Evolutionary conservation across 2,113 vertebrate species (phyloP), one percentile per base, ranked within the genome.

Genomic region (Sarotherodon lohbergeri): DNA sequence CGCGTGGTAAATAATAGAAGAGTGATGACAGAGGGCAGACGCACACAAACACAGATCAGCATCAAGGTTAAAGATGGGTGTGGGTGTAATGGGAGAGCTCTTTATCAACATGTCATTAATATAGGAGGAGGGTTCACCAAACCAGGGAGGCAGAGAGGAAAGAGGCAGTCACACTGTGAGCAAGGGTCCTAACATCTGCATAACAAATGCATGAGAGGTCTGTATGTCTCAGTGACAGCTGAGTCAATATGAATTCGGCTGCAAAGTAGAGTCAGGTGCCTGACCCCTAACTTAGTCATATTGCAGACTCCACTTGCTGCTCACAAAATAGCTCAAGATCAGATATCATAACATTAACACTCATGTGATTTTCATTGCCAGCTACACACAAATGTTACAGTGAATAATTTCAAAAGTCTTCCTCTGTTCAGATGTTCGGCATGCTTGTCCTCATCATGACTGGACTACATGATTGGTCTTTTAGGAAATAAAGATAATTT

Each of bases 1-100:
- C 86, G 85, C 24, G 85, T 80, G 81, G 89, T 96, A 95, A 96
- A 97, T 97, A 96, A 96, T 96, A 95, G 93, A 96, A 82, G 86
- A 95, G 94, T 82, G 82, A 87, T 86, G 91, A 93, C 95, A 91
- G 92, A 93, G 91, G 93, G 86, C 93, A 94, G 80, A 86, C 76
- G 81, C 90, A 94, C 95, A 94, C 95, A 95, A 90, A 94, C 94
- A 93, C 63, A 68, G 83, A 92, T 66, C 91, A 73, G 91, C 90
- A 81, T 85, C 92, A 95, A 94, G 95, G 96, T 95, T 93, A 95
- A 94, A 96, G 93, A 92, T 81, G 88, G 80, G 79, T 63, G 90
- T 16, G 84, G 71, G 91, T 79, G 91, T 91, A 95, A 96, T 17
- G 36, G 84, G 89, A 95, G 93, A 87, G 68, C 84, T 84, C 86